phyloP scores from a whole-genome alignment of 2,113 vertebrate species.

The Apteryx owenii region DNA sequence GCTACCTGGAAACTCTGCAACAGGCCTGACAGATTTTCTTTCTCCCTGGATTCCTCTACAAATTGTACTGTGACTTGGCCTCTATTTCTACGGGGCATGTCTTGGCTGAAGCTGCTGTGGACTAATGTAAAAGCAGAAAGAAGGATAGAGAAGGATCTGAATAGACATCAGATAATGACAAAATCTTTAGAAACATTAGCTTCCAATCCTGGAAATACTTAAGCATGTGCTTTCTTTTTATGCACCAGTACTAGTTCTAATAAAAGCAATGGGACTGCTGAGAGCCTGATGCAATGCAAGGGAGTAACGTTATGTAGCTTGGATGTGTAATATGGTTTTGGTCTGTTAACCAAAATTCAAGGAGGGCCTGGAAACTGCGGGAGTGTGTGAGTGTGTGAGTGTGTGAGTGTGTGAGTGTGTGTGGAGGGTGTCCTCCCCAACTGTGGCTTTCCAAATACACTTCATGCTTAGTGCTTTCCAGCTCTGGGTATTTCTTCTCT shows the following conservation, averaged over 20 bases:
- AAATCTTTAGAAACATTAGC: background rate
- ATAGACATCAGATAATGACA: background rate
- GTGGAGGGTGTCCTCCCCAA: fast-evolving
- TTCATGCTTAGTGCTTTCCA: background rate
- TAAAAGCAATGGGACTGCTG: background rate
- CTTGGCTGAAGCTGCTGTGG: background rate
- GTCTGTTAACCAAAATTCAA: background rate
- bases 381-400: background rate
- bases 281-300: background rate
- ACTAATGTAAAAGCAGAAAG: background rate
- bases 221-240: background rate
- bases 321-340: background rate
- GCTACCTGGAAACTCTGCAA: background rate
- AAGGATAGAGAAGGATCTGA: background rate
- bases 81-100: background rate
- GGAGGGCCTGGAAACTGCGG: background rate
- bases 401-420: too few species aligned
- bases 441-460: background rate
- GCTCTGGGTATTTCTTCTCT: background rate
- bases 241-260: background rate
- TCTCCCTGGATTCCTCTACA: background rate
- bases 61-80: background rate
- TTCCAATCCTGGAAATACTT: background rate
- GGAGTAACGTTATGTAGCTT: background rate
- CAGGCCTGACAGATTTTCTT: background rate